phyloP scores from a whole-genome alignment of 2,888 invertebrate species.

The Nemurella pictetii region DNA sequence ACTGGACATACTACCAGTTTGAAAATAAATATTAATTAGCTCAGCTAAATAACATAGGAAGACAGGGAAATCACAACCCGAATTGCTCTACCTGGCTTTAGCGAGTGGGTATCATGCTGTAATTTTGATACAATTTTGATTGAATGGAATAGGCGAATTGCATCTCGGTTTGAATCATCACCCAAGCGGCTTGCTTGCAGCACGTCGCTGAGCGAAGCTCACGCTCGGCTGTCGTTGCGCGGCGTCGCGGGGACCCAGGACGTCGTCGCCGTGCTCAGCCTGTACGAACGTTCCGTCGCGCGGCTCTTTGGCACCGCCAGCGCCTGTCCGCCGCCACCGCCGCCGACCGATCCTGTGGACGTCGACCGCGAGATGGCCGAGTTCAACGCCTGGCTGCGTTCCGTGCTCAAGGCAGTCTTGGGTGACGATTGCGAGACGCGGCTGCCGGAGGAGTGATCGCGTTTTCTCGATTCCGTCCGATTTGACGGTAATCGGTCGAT shows the following conservation, averaged over 20 bases:
- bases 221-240: conserved; percentile 47
- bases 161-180: no score
- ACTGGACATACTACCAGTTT: no score
- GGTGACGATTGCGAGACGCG: background rate
- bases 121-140: no score
- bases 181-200: no score
- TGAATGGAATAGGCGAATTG: no score
- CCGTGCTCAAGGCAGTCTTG: background rate
- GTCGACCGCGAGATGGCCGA: background rate
- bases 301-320: background rate
- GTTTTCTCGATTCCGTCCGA: no score
- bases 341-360: background rate
- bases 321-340: background rate
- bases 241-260: conserved; percentile 46
- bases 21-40: no score
- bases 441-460: background rate
- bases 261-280: conserved; percentile 46
- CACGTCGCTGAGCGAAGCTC: conserved; percentile 47
- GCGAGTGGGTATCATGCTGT: no score
- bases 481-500: no score
- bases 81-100: no score
- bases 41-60: no score
- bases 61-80: no score
- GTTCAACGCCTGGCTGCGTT: background rate
- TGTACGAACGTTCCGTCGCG: conserved; percentile 44